These are phyloP conservation scores for Morone chrysops DNA, from an alignment of 2,113 vertebrate genomes.

Conservation along the genomic window DNA sequence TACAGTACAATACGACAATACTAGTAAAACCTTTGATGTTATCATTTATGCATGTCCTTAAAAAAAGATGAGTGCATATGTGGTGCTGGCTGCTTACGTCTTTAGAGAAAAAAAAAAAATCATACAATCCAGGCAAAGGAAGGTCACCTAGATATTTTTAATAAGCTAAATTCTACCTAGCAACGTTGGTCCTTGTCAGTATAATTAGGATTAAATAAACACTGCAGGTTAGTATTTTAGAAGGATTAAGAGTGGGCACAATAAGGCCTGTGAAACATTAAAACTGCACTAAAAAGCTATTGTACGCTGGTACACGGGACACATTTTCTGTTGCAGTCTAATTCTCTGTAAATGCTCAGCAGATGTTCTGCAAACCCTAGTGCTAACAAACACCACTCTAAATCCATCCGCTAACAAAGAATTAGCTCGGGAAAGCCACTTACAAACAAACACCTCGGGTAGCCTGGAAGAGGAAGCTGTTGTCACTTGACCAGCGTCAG, in stretches of 20 bases:
- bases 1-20: background rate
- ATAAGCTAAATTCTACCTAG: background rate
- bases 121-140: background rate
- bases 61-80: background rate
- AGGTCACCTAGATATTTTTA: background rate
- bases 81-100: background rate
- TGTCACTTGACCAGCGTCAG: slow-evolving; percentile 38
- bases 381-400: slow-evolving; percentile 44
- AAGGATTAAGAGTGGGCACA: slow-evolving; percentile 12
- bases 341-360: slow-evolving; percentile 62
- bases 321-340: slow-evolving; percentile 22
- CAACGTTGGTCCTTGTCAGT: background rate
- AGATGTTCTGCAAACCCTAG: slow-evolving; percentile 62
- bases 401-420: slow-evolving; percentile 69
- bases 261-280: slow-evolving; percentile 29
- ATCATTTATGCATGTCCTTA: background rate
- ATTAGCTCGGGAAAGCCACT: slow-evolving; percentile 66
- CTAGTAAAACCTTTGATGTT: background rate
- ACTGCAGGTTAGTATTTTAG: slow-evolving; percentile 30
- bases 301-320: background rate
- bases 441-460: slow-evolving; percentile 50
- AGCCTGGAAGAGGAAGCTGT: slow-evolving; percentile 24
- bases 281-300: slow-evolving; percentile 41
- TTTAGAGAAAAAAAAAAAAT: background rate
- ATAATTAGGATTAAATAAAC: slow-evolving; percentile 49